phyloP scores from a whole-genome alignment of 1,140 invertebrate species.

The Leucophenga varia region DNA sequence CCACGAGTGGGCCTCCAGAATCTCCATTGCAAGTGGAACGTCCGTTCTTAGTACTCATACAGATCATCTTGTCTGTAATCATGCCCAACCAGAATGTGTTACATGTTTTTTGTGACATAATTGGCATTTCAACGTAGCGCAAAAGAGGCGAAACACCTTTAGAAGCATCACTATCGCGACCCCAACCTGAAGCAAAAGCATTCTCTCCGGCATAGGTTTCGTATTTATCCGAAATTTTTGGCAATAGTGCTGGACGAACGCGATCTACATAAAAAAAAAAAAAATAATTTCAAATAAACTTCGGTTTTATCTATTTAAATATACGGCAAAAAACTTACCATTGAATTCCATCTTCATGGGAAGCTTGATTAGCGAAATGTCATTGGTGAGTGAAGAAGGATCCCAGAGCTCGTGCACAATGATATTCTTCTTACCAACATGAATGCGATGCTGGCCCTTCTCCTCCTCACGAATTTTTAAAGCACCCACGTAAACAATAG shows the following conservation, averaged over 20 bases:
- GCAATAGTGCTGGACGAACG: slow-evolving; percentile 50
- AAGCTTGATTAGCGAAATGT: slow-evolving; percentile 56
- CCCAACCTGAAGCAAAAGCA: slow-evolving; percentile 55
- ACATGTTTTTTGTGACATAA: slow-evolving; percentile 25
- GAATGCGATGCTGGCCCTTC: slow-evolving; percentile 27
- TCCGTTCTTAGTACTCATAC: slow-evolving; percentile 34
- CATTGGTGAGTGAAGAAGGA: slow-evolving; percentile 33
- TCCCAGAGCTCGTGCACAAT: slow-evolving; percentile 32
- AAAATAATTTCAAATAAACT: background rate
- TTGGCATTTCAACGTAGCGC: slow-evolving; percentile 33
- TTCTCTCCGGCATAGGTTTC: slow-evolving; percentile 42
- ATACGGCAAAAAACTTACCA: slow-evolving; percentile 23
- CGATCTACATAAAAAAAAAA: slow-evolving; percentile 23
- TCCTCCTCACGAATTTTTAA: slow-evolving; percentile 22
- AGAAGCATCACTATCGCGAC: slow-evolving; percentile 44
- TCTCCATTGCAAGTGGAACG: slow-evolving; percentile 40
- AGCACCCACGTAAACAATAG: slow-evolving; percentile 17
- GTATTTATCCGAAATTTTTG: slow-evolving; percentile 29
- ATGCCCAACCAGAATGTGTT: slow-evolving; percentile 22
- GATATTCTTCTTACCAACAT: slow-evolving; percentile 23
- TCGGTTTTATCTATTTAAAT: background rate
- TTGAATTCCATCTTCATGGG: slow-evolving; percentile 40
- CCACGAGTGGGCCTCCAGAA: slow-evolving; percentile 38
- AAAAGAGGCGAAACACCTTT: slow-evolving; percentile 22
- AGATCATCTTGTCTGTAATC: slow-evolving; percentile 29